Percentiles rank a stretch among this genome's conserved stretches.
Evolutionary conservation across 2,797 vertebrate genomes (phyloP).

Genomic region (Rhodeus uyekii): DNA sequence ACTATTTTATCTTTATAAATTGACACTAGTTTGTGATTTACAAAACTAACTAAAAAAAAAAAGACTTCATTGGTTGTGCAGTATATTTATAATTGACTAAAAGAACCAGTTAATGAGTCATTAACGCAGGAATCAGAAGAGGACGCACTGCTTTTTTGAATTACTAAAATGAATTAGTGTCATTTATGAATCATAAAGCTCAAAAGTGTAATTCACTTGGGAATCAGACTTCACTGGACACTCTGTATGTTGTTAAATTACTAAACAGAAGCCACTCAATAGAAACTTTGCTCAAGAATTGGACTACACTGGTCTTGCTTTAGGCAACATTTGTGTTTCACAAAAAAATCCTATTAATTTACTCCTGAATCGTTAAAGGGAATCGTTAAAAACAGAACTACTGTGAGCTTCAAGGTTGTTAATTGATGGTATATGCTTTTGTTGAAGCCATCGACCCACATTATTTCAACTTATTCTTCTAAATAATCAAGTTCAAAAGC

Average conservation of each 20-base stretch:
- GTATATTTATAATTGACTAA: not conserved
- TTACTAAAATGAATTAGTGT: not conserved
- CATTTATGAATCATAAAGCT: too few species aligned
- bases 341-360: not conserved
- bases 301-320: not conserved
- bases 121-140: not conserved
- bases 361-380: not conserved
- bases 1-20: not conserved
- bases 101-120: not conserved
- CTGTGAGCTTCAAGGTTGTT: not conserved
- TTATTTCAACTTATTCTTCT: not conserved
- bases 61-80: not conserved
- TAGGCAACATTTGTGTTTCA: not conserved
- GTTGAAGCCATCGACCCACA: not conserved
- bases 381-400: not conserved
- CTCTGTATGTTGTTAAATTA: not conserved
- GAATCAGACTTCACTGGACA: not conserved
- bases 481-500: not conserved
- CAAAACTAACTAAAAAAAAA: not conserved
- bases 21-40: not conserved
- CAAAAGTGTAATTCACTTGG: not conserved
- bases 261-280: not conserved
- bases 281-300: not conserved
- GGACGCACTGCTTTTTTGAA: not conserved
- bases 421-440: too few species aligned